Evolutionary conservation across 2,797 vertebrate genomes (phyloP), one percentile per base, ranked within the genome.

Genomic region (Artibeus jamaicensis): DNA sequence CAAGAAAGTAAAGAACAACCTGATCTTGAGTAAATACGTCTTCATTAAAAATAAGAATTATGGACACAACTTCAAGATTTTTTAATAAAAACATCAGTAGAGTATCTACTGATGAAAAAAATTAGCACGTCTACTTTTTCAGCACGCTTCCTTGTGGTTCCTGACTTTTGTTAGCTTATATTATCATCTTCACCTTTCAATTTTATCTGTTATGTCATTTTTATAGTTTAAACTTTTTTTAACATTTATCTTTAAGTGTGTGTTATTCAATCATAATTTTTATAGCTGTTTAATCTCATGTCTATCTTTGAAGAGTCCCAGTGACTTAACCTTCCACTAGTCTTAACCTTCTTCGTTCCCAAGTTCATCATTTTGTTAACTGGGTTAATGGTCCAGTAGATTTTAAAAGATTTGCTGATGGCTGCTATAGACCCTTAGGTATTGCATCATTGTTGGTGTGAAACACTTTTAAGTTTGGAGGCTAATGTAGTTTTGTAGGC

Each of bases 141-240:
- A 1, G 48, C 10, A n/a, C 4, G 12, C n/a, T 4, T 39, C 57
- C 39, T 71, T 68, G 16, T 1, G 16, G 48, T n/a, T 9, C 14
- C 11, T 79, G 42, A 21, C 46, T 79, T 88, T 93, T 86, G 42
- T 19, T 65, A 9, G 44, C 57, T 22, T 68, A 32, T 21, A 4
- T 53, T n/a, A n/a, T 37, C 57, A 70, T 22, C 89, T 83, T 96
- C 65, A 21, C 19, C 21, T 44, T 91, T 42, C 21, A 42, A 46
- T 86, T 94, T 92, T 78, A 76, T n/a, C n/a, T 39, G 65, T 79
- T 77, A 15, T 34, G 9, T 46, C 19, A 44, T 57, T 88, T 85
- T 82, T 81, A 39, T 0, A 46, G 32, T 26, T 95, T 11, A 44
- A 12, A 19, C 3, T 19, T 1, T 53, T 79, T 88, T 86, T 26